Evolutionary conservation across 2,888 invertebrate species (phyloP).

Genomic region (Eurytoma californica): DNA sequence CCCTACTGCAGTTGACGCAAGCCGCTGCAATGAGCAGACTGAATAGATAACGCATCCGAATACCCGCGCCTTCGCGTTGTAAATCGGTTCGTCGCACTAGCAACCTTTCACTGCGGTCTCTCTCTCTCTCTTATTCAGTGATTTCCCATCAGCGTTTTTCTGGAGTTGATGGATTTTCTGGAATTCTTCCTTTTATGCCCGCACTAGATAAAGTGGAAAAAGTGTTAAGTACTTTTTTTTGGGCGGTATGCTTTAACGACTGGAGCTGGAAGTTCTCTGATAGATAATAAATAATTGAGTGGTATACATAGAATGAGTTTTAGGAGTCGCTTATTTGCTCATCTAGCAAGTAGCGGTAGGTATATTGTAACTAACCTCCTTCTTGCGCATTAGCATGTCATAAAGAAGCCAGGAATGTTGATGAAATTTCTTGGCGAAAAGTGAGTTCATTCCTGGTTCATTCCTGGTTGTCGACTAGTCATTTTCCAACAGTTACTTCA

Average conservation of each 20-base stretch:
- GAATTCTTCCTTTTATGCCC: too few species aligned
- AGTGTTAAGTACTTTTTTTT: too few species aligned
- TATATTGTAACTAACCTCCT: not conserved
- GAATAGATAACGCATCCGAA: slow-evolving; percentile 14
- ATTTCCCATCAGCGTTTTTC: too few species aligned
- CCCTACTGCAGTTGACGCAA: too few species aligned
- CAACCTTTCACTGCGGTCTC: not conserved
- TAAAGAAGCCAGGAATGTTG: slow-evolving; percentile 56
- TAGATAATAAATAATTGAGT: not conserved
- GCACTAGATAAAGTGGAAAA: too few species aligned
- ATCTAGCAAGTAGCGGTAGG: not conserved
- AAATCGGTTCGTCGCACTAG: not conserved
- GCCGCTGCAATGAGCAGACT: slow-evolving; percentile 25
- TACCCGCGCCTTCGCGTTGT: not conserved
- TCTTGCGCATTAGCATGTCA: slow-evolving; percentile 33
- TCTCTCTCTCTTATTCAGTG: too few species aligned
- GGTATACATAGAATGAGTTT: not conserved
- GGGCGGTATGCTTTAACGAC: too few species aligned
- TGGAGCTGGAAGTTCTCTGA: too few species aligned
- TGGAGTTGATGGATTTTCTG: too few species aligned
- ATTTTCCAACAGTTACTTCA: too few species aligned
- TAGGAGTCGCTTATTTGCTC: not conserved
- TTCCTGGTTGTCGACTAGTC: slow-evolving; percentile 24
- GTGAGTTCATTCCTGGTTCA: slow-evolving; percentile 11
- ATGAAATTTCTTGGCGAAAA: slow-evolving; percentile 55